Base-by-base conservation (phyloP, 2,113 vertebrate species). In the Heloderma charlesbogerti region DNA sequence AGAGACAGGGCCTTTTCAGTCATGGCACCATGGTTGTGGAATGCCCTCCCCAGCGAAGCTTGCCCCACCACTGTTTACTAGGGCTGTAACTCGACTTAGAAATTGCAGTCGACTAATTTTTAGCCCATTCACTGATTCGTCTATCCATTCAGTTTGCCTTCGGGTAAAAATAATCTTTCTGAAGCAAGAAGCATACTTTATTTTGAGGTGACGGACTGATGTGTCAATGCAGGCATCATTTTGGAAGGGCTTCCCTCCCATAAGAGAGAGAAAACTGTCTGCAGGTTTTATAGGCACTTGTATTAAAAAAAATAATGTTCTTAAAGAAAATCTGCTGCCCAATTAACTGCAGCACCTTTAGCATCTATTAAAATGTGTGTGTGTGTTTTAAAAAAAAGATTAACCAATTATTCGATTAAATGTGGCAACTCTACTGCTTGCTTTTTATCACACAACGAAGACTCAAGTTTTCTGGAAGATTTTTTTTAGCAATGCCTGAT, bases 341-440 rank as follows among this genome's bases (percentile, higher is more conserved):
- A 63, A 84, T 25, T 63, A 37, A 63, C 81, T 63, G 34, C n/a
- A 13, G 34, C 37, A 83, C 81, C 81, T 63, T 83, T 37, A 83
- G 34, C 63, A 18, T 66, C 34, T 22, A 84, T 84, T 84, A 84
- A 84, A 34, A 63, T n/a, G 57, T 82, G 60, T 63, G 60, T 63
- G 60, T 63, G 60, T 22, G 3, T n/a, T 82, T 60, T 60, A 82
- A 82, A 57, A 81, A 54, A 31, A 31, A 80, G 78, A 82, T 82
- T 82, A 60, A 48, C 84, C 84, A 85, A 85, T 48, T 71, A 69
- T 45, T 85, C 12, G 29, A 69, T 85, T 71, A 85, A 67, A 84
- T 71, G n/a, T 29, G 29, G 43, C 43, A 85, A 66, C 15, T 37
- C 34, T 74, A 10, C 34, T 74, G 34, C 66, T 85, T 34, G 48